phyloP scores from a whole-genome alignment of 2,113 vertebrate species.

The Baryphthengus martii region DNA sequence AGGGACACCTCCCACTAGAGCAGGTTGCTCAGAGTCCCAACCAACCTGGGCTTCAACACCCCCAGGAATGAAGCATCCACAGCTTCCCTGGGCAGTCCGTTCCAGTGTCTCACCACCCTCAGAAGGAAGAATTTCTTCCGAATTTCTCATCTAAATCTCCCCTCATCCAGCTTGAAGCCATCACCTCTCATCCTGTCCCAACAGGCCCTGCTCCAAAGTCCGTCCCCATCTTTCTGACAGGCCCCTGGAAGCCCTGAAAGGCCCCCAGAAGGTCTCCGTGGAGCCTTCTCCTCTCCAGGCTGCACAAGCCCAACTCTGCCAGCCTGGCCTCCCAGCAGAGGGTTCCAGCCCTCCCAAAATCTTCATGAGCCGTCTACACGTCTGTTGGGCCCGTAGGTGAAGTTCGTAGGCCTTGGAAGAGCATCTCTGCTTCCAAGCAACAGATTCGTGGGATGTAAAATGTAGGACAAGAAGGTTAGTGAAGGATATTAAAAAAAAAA shows the following conservation, averaged over 20 bases:
- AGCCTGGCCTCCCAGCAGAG: neutral
- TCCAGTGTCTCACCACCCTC: neutral
- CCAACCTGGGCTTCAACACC: neutral
- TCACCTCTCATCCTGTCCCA: neutral
- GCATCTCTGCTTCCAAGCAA: neutral
- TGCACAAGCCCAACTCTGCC: neutral
- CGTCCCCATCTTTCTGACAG: neutral
- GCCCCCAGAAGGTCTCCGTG: neutral
- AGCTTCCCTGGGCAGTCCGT: neutral
- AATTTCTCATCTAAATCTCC: neutral
- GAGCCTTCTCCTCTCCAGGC: neutral
- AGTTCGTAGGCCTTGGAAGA: neutral
- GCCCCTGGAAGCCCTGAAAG: too few relatives aligned
- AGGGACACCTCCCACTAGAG: neutral
- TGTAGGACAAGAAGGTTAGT: neutral
- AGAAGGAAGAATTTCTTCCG: neutral
- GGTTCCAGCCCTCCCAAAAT: neutral
- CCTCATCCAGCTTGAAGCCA: neutral
- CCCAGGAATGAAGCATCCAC: neutral
- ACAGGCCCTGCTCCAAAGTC: neutral
- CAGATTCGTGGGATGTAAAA: accelerated
- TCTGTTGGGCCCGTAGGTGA: neutral
- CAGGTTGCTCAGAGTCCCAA: neutral
- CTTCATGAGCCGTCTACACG: neutral
- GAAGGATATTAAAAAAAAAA: neutral